Evolutionary conservation across 2,888 invertebrate genomes (phyloP), one percentile per base, ranked within the genome.

Genomic region (Cecidostiba fungosa): DNA sequence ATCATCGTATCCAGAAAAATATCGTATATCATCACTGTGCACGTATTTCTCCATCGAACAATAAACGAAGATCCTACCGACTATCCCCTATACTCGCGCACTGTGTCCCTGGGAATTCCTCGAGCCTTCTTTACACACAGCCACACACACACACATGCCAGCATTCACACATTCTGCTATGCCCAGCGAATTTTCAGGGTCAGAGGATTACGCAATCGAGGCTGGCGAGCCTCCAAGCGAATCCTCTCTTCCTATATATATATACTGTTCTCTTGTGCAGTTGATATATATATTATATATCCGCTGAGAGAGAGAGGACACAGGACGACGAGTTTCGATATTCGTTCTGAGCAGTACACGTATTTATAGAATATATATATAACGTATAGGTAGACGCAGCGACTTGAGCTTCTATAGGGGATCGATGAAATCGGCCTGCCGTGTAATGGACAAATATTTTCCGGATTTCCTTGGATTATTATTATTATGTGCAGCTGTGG

Each of bases 161-260:
- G 70, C 19, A 36, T 39, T 10, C 19, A 29, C 19, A 32, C 1
- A 12, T n/a, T 29, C 50, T 36, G 39, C 66, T 43, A 10, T 70
- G 43, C 19, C 59, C 23, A 12, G 14, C 50, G 32, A 80, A 76
- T 32, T 77, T 72, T 77, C 70, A 83, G 36, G 83, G 72, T 72
- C 77, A 59, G 0, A 43, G n/a, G 36, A 70, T 83, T 83, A 77
- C 69, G 72, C 77, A 83, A 83, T 23, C 23, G 32, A 62, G 32
- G 72, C 72, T 84, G 83, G 83, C 83, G 73, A 36, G 47, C 62
- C 62, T 78, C 83, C 83, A 84, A 83, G 70, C 62, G 62, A 43
- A 77, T 82, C 82, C n/a, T 72, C 43, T 47, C 47, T 23, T 1
- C 19, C 16, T n/a, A 66, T 50, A 76, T 2, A 32, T 16, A 16